Evolutionary conservation across 1,140 invertebrate genomes (phyloP), one percentile per base, ranked within the genome.

Genomic region (Belonocnema kinseyi): DNA sequence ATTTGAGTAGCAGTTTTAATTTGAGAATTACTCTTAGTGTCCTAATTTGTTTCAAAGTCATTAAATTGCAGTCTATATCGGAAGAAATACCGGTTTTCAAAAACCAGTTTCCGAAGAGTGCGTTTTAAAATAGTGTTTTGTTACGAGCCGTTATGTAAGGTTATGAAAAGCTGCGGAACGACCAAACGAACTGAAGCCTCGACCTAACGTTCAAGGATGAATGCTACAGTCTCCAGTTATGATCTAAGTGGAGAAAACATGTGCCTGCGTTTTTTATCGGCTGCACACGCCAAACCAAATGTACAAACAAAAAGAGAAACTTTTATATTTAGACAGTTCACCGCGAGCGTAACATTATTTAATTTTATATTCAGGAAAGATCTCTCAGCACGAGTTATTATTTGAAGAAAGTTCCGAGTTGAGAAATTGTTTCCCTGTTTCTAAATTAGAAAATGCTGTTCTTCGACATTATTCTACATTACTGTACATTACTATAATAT

Each of bases 241-340:
- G 61, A 66, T 66, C 61, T 66, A 66, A 66, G 61, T 66, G 61
- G 61, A 66, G 26, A 66, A 40, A 66, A 40, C 26, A 66, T 46
- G 16, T 66, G 21, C 40, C 26, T 26, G n/a, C 12, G 12, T 16
- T 40, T 66, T 66, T 66, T 66, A 66, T 21, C 61, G 14, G 46
- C 12, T 66, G 61, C 61, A 66, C 61, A 66, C 61, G 61, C 61
- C 61, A 66, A 40, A 40, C 61, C 61, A 66, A 33, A 66, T 66
- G 61, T 66, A 33, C 61, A 66, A 66, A 66, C 61, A 66, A 33
- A 66, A 66, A 66, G 61, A 66, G 61, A 66, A 66, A 66, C 61
- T 66, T 66, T 66, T 66, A 66, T 66, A 66, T 66, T 66, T 66
- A 66, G 61, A 66, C 12, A 66, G 40, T 40, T 14, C 26, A 10